These are phyloP conservation scores for Ctenosaura bakeri DNA, from an alignment of 2,797 vertebrate species.

Conservation along the genomic window DNA sequence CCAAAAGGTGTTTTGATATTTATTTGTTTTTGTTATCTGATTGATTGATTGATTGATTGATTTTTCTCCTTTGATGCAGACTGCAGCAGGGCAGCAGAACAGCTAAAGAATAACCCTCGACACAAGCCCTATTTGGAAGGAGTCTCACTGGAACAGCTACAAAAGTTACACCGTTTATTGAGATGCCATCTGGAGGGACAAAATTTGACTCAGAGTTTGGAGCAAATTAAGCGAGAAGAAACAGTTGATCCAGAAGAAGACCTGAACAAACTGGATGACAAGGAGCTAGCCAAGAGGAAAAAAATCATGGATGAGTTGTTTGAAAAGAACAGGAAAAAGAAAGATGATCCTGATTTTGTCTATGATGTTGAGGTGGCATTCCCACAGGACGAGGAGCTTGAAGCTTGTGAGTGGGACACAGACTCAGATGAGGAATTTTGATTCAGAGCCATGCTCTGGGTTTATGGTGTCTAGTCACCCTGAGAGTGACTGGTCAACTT, in stretches of 20 bases:
- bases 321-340: constrained; percentile 89
- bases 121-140: constrained; percentile 88
- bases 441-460: constrained; percentile 27
- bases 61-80: constrained; percentile 79
- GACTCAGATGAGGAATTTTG: constrained; percentile 89
- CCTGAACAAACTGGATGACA: constrained; percentile 92
- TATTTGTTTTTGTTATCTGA: neutral
- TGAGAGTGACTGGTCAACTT: neutral
- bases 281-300: constrained; percentile 89
- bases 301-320: constrained; percentile 93
- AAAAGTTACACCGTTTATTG: constrained; percentile 87
- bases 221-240: constrained; percentile 82
- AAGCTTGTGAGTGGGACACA: constrained; percentile 92
- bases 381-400: constrained; percentile 78
- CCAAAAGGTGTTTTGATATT: constrained; percentile 1
- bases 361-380: constrained; percentile 93
- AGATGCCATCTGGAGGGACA: constrained; percentile 86
- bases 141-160: constrained; percentile 87
- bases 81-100: constrained; percentile 87
- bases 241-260: constrained; percentile 87
- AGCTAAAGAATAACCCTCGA: constrained; percentile 89
- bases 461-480: neutral
- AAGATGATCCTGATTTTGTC: constrained; percentile 90
- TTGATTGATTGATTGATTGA: neutral
- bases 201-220: constrained; percentile 82